Evolutionary conservation across 2,888 invertebrate species (phyloP).

Genomic region (Itoplectis maculator): DNA sequence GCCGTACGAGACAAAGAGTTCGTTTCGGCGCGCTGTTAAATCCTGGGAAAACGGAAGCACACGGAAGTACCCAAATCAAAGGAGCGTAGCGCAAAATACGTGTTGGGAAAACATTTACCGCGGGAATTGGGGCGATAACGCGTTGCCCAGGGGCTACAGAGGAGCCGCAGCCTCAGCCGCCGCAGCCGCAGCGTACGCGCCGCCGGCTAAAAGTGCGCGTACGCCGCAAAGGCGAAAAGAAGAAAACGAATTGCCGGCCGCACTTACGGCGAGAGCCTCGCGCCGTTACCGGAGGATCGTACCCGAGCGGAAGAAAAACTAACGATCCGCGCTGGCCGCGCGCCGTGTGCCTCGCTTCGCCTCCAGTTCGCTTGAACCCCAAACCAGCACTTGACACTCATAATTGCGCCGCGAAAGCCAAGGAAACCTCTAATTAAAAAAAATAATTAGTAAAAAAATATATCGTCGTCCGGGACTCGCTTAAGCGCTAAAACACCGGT

Average conservation of each 20-base stretch:
- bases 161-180: neutral
- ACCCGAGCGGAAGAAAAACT: neutral
- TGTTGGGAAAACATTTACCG: conserved; percentile 40
- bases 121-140: conserved; percentile 50
- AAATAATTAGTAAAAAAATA: conserved; percentile 31
- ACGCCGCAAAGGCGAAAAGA: conserved; percentile 15
- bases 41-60: too few relatives aligned
- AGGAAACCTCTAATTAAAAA: conserved; percentile 59
- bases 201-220: neutral
- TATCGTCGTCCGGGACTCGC: too few relatives aligned
- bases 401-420: conserved; percentile 42
- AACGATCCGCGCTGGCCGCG: conserved; percentile 12
- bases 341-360: conserved; percentile 6
- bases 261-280: conserved; percentile 29
- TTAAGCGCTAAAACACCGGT: too few relatives aligned
- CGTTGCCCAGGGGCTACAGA: conserved; percentile 31
- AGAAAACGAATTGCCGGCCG: conserved; percentile 43
- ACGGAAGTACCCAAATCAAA: neutral
- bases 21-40: too few relatives aligned
- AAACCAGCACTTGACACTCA: conserved; percentile 51
- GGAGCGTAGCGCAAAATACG: neutral
- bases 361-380: neutral
- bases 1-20: too few relatives aligned
- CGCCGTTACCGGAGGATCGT: conserved; percentile 15
- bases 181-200: neutral